A percentile compares a stretch with the other conserved stretches of the same genome.
Conservation (phyloP, 2,113 vertebrate genomes). For the Oplegnathus fasciatus region DNA sequence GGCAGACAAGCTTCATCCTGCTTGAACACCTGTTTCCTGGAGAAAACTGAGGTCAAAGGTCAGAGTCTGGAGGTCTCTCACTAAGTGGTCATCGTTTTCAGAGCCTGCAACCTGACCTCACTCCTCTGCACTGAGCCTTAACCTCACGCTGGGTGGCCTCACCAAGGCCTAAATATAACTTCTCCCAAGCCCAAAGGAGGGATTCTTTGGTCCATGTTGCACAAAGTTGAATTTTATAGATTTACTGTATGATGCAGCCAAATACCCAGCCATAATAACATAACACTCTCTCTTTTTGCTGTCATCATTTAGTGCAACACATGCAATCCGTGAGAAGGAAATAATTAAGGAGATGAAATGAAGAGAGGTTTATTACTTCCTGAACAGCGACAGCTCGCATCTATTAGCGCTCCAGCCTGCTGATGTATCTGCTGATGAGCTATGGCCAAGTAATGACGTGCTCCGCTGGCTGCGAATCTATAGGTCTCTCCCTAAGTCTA, state of each 20-base stretch:
- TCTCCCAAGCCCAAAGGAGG: not conserved
- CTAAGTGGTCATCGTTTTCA: slow-evolving; percentile 64
- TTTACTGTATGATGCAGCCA: not conserved
- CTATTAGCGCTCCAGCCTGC: slow-evolving; percentile 70
- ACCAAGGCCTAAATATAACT: slow-evolving; percentile 21
- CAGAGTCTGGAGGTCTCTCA: slow-evolving; percentile 48
- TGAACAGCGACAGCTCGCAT: slow-evolving; percentile 66
- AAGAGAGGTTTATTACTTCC: slow-evolving; percentile 75
- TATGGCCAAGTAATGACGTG: slow-evolving; percentile 78
- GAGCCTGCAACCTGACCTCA: slow-evolving; percentile 55
- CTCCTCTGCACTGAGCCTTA: slow-evolving; percentile 10
- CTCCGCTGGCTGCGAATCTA: slow-evolving; percentile 74
- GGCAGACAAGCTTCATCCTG: slow-evolving; percentile 49
- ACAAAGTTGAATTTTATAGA: not conserved
- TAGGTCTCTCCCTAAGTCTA: slow-evolving; percentile 72
- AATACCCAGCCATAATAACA: slow-evolving; percentile 18
- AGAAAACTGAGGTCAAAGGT: slow-evolving; percentile 65
- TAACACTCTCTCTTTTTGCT: slow-evolving; percentile 16
- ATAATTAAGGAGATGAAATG: slow-evolving; percentile 70
- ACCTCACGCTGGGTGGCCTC: slow-evolving; percentile 37
- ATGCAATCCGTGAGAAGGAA: slow-evolving; percentile 53
- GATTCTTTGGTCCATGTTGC: not conserved
- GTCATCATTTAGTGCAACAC: slow-evolving; percentile 56
- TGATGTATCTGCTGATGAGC: slow-evolving; percentile 79
- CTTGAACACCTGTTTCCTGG: slow-evolving; percentile 73